phyloP scores from a whole-genome alignment of 2,888 invertebrate species.

The Ceratothoa steindachneri region DNA sequence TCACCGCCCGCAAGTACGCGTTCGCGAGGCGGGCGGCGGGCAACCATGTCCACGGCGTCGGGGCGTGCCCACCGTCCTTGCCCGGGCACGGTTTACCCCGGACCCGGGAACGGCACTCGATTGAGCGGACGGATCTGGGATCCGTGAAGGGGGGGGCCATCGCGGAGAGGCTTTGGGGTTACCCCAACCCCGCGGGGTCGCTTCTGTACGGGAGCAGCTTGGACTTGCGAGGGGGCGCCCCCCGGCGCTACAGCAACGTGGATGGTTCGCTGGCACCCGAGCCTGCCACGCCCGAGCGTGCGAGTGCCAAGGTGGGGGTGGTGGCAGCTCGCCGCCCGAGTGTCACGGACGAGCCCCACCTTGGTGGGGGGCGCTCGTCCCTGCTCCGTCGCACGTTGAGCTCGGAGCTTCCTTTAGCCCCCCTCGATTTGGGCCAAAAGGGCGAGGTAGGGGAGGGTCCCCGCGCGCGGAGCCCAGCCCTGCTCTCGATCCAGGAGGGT shows the following conservation, averaged over 20 bases:
- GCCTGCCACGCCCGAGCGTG: neutral
- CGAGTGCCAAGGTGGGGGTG: neutral
- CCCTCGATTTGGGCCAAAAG: too few relatives aligned
- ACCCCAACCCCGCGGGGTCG: neutral
- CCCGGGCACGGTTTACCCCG: neutral
- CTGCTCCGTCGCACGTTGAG: neutral
- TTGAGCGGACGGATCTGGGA: neutral
- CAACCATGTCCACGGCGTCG: neutral
- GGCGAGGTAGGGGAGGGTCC: neutral
- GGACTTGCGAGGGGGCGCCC: neutral
- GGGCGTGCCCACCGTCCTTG: neutral
- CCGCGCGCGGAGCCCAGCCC: constrained; percentile 27
- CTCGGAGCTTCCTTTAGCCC: too few relatives aligned
- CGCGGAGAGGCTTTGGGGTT: too few relatives aligned
- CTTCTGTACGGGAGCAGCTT: neutral
- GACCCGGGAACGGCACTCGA: neutral
- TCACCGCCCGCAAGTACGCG: constrained; percentile 36
- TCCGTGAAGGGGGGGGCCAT: neutral
- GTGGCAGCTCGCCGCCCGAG: neutral
- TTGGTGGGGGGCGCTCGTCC: neutral
- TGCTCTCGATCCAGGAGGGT: constrained; percentile 34
- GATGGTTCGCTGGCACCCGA: neutral
- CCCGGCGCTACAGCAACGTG: neutral
- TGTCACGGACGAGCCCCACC: too few relatives aligned
- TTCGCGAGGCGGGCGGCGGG: neutral